These are phyloP conservation scores for Chalcosyrphus nemorum DNA, from an alignment of 2,888 invertebrate genomes.

Conservation along the genomic window DNA sequence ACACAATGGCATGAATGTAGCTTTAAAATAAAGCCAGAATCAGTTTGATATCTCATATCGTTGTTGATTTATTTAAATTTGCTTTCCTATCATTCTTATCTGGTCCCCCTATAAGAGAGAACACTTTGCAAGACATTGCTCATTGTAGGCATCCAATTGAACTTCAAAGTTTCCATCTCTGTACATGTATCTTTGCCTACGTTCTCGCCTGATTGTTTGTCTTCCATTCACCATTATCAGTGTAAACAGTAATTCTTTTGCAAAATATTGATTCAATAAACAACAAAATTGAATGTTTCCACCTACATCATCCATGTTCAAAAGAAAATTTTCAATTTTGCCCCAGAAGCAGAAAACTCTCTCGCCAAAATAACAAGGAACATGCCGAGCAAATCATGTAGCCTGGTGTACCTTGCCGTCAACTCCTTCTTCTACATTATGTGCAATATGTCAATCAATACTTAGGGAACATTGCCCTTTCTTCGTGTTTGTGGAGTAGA, in stretches of 20 bases:
- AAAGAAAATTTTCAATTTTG: background rate
- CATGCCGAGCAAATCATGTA: slow-evolving; percentile 7
- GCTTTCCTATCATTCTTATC: no score
- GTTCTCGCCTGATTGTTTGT: background rate
- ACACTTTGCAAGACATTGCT: no score
- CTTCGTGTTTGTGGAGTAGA: slow-evolving; percentile 1
- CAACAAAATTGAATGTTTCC: slow-evolving; percentile 23
- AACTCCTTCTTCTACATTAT: background rate
- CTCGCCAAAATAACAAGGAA: background rate
- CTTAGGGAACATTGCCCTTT: slow-evolving; percentile 44
- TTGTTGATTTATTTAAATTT: no score
- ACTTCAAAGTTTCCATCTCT: slow-evolving; percentile 14
- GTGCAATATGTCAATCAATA: slow-evolving; percentile 54
- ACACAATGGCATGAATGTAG: no score
- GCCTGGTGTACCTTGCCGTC: slow-evolving; percentile 5
- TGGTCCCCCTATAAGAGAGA: no score
- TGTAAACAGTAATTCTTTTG: background rate
- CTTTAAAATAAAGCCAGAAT: no score
- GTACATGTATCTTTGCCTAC: background rate
- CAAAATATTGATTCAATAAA: slow-evolving; percentile 48
- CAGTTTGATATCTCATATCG: no score
- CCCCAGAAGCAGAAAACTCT: background rate
- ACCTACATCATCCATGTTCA: slow-evolving; percentile 5
- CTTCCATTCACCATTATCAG: slow-evolving; percentile 10
- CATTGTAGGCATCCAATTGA: background rate